Evolutionary conservation across 2,888 invertebrate genomes (phyloP).

Genomic region (Drosophila anomelani): DNA sequence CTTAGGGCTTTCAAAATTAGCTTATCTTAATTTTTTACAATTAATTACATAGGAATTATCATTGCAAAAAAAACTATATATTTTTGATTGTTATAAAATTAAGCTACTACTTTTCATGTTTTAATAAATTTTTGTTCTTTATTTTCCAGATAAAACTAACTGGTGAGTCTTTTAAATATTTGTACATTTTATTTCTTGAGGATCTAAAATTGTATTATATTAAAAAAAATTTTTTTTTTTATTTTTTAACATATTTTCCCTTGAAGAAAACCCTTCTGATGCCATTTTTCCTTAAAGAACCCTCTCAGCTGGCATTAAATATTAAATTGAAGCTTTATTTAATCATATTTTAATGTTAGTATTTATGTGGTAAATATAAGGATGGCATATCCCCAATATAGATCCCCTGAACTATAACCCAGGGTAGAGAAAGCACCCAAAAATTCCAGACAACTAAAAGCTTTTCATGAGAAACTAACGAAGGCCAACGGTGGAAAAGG

Average conservation of each 20-base stretch:
- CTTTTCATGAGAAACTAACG: slow-evolving; percentile 76
- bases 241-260: neutral
- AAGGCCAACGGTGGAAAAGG: slow-evolving; percentile 16
- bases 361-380: neutral
- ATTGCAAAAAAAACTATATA: too few relatives aligned
- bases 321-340: neutral
- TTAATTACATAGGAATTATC: too few relatives aligned
- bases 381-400: neutral
- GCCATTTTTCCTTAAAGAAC: neutral
- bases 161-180: neutral
- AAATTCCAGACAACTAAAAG: slow-evolving; percentile 79
- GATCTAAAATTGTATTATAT: neutral
- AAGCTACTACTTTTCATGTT: neutral
- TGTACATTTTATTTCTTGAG: neutral
- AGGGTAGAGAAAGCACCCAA: slow-evolving; percentile 56
- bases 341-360: neutral
- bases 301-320: neutral
- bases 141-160: neutral
- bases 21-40: too few relatives aligned
- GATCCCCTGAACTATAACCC: neutral
- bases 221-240: too few relatives aligned
- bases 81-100: too few relatives aligned
- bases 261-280: neutral
- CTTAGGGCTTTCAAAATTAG: too few relatives aligned
- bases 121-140: neutral